phyloP scores from a whole-genome alignment of 2,797 vertebrate species.

The Pteronotus mesoamericanus region DNA sequence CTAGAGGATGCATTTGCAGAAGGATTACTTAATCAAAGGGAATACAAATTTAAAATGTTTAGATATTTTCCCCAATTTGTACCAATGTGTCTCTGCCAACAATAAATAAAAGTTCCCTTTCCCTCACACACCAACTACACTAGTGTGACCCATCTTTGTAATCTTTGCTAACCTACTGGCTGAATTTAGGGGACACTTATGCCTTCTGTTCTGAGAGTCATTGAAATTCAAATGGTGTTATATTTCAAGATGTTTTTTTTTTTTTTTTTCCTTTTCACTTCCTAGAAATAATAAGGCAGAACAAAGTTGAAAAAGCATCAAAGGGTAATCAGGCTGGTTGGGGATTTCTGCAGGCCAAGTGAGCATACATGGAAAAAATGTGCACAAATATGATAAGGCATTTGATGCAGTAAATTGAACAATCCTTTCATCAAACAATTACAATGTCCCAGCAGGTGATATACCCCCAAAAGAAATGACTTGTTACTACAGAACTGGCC shows the following conservation, averaged over 20 bases:
- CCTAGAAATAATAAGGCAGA: neutral
- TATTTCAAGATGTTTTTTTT: neutral
- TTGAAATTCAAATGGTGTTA: neutral
- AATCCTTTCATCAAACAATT: neutral
- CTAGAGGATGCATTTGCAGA: neutral
- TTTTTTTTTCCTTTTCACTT: neutral
- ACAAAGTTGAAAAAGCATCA: neutral
- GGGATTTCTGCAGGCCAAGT: neutral
- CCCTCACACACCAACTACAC: neutral
- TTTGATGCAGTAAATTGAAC: neutral
- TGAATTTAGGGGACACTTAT: neutral
- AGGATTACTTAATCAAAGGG: neutral
- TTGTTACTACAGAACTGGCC: neutral
- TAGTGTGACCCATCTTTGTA: neutral
- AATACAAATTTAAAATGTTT: neutral
- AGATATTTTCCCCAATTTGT: neutral
- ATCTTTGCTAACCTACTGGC: neutral
- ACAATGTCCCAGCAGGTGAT: neutral
- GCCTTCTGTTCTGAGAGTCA: neutral
- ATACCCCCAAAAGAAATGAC: neutral
- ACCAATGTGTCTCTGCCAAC: neutral
- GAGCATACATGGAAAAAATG: neutral
- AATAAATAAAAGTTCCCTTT: neutral
- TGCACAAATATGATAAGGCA: neutral
- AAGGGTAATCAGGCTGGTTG: neutral